Evolutionary conservation across 2,113 vertebrate species (phyloP), one percentile per base, ranked within the genome.

Genomic region (Aldabrachelys gigantea): DNA sequence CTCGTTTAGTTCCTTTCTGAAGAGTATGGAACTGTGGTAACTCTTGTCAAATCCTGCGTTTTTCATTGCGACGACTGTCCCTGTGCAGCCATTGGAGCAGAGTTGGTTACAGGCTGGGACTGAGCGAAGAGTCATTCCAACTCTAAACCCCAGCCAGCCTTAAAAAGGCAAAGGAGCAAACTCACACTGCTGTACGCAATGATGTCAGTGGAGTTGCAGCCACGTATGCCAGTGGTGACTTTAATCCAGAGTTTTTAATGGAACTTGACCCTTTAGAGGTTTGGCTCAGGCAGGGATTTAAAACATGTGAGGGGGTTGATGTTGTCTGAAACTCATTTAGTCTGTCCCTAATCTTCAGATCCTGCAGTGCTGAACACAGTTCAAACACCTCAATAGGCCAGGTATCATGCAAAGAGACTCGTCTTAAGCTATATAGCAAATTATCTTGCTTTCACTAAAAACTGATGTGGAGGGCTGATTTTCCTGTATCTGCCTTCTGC

Each of bases 371-470:
- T 41, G 80, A 56, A 10, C 3, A 1, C 10, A 27, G 53, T n/a
- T 14, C 53, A 29, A 24, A 29, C 19, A 12, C 13, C n/a, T 41
- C 13, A n/a, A 24, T 44, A 17, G 38, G 54, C 38, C 10, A 16
- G 80, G 25, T 27, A 38, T 82, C 8, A 1, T 27, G 25, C 53
- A 57, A 57, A 29, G 80, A 54, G 53, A 9, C 38, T 9, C 3
- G 2, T 8, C 62, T 65, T n/a, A 8, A 5, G 38, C 10, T 4
- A 5, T 38, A 38, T 16, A 44, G 82, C 57, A 92, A 81, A 90
- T 95, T 88, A 84, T 75, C 85, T 92, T 90, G 72, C 69, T 92
- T 84, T 85, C 95, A 91, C 69, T 76, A 38, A 65, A 96, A 92
- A 80, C 80, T 91, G 76, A 87, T 91, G 52, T 6, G 96, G 19